Evolutionary conservation across 1,140 invertebrate genomes (phyloP).

Genomic region (Harlomillsia oculata): DNA sequence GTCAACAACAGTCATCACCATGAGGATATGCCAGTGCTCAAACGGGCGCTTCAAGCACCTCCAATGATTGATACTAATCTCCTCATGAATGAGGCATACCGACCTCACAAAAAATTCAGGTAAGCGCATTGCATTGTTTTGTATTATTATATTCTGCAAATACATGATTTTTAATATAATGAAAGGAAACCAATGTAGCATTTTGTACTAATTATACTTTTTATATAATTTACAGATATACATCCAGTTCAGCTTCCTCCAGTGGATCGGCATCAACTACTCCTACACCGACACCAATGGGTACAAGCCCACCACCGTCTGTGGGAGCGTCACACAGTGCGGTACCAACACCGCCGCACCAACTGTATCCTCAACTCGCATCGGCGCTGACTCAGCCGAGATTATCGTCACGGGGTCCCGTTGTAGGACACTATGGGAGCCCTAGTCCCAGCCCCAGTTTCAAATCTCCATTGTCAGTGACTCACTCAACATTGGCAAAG

Average conservation of each 20-base stretch:
- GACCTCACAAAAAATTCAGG: constrained; percentile 88
- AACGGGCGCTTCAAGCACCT: constrained; percentile 79
- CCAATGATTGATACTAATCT: constrained; percentile 78
- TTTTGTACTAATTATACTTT: not conserved
- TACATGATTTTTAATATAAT: too few species aligned
- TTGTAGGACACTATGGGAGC: not conserved
- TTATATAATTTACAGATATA: constrained; percentile 2
- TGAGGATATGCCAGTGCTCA: constrained; percentile 87
- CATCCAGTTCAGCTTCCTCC: constrained; percentile 16
- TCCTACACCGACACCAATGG: constrained; percentile 8
- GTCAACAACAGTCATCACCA: constrained; percentile 41
- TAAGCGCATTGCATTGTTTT: constrained; percentile 1
- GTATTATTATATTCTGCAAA: not conserved
- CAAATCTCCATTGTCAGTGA: constrained; percentile 22
- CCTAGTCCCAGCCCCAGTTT: constrained; percentile 6
- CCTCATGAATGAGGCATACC: constrained; percentile 87
- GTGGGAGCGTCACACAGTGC: not conserved
- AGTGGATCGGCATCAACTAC: constrained; percentile 35
- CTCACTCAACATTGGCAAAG: constrained; percentile 71
- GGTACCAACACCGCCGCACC: not conserved
- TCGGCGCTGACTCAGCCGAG: constrained; percentile 33
- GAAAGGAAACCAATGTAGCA: too few species aligned
- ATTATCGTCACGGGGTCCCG: not conserved
- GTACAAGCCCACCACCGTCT: constrained; percentile 5
- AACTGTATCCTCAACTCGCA: constrained; percentile 34